Percentiles rank a stretch among this genome's conserved stretches.
These are phyloP conservation scores for Caranx melampygus DNA, from an alignment of 2,113 vertebrate genomes.

Conservation along the genomic window DNA sequence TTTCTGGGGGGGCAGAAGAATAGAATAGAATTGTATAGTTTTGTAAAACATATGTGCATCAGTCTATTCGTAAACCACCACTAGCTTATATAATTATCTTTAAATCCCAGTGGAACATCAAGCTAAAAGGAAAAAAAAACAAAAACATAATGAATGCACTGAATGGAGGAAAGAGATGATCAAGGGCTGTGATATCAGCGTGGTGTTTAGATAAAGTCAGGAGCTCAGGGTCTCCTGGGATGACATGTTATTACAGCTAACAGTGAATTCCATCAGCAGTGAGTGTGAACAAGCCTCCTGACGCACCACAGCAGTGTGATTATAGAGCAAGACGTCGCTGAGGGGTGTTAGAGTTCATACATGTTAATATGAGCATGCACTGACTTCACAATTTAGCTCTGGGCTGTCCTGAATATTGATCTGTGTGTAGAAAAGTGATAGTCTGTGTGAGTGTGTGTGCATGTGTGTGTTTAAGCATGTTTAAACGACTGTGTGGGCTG, in stretches of 20 bases:
- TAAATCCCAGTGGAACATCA: background rate
- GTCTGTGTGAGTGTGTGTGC: slow-evolving; percentile 4
- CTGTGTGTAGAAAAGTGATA: background rate
- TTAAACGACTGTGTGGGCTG: slow-evolving; percentile 4
- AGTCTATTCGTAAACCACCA: background rate
- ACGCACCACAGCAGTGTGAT: slow-evolving; percentile 28
- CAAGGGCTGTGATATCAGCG: background rate
- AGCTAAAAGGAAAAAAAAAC: background rate
- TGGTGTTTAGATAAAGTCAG: slow-evolving; percentile 29
- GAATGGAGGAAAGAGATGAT: background rate
- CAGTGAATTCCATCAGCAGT: slow-evolving; percentile 31
- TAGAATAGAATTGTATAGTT: too few relatives aligned
- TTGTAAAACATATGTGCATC: too few relatives aligned
- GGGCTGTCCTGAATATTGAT: slow-evolving; percentile 67
- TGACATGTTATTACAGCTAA: slow-evolving; percentile 42
- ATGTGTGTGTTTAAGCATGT: slow-evolving; percentile 12
- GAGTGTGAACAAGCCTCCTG: slow-evolving; percentile 52
- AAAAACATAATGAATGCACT: background rate
- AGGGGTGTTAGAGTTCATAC: slow-evolving; percentile 48
- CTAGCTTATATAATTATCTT: too few relatives aligned
- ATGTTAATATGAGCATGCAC: slow-evolving; percentile 46
- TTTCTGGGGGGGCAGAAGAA: too few relatives aligned
- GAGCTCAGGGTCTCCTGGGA: slow-evolving; percentile 18
- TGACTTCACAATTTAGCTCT: slow-evolving; percentile 23
- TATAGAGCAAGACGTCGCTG: slow-evolving; percentile 12